Conservation (phyloP, 2,113 vertebrate species). For the Lagopus leucura region DNA sequence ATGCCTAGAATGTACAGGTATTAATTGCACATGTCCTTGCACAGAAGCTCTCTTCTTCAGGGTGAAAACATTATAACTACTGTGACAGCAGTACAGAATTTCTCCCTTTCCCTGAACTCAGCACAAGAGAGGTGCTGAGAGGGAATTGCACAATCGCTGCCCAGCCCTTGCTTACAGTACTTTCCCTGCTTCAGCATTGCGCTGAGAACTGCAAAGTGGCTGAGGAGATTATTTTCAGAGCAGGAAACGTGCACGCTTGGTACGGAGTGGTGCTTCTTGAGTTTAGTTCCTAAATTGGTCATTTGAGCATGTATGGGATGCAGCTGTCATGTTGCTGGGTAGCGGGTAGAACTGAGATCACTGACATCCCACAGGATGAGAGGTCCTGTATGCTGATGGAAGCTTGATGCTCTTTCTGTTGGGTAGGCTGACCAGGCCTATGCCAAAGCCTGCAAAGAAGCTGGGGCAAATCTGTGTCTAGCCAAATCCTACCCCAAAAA, state of each 20-base stretch:
- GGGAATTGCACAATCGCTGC: neutral
- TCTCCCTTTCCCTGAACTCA: neutral
- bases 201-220: neutral
- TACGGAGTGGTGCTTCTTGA: neutral
- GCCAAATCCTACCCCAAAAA: neutral
- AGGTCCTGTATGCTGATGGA: neutral
- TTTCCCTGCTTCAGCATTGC: neutral
- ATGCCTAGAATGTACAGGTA: neutral
- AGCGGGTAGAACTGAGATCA: neutral
- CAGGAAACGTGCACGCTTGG: rapidly evolving
- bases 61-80: neutral
- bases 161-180: neutral
- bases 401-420: neutral
- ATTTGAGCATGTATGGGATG: rapidly evolving
- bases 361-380: neutral
- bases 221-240: neutral
- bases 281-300: neutral
- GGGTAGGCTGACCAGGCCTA: neutral
- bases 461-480: neutral
- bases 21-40: neutral
- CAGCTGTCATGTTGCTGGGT: neutral
- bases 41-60: neutral
- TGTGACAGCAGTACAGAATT: neutral
- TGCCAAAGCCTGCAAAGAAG: neutral
- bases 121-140: neutral